Evolutionary conservation across 1,140 invertebrate genomes (phyloP).

Genomic region (Zaprionus taronus): DNA sequence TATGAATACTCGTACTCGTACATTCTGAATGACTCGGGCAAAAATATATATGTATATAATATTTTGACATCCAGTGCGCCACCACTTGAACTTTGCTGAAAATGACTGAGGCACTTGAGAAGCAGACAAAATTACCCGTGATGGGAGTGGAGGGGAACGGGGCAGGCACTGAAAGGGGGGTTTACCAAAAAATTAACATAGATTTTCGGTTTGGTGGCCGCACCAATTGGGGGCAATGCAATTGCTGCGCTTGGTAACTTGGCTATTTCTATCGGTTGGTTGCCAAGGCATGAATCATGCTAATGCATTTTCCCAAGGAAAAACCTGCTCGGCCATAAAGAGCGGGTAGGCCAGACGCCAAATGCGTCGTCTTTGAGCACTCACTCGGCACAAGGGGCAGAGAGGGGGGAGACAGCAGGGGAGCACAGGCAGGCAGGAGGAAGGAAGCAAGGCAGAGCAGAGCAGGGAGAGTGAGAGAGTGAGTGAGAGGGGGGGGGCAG

Average conservation of each 20-base stretch:
- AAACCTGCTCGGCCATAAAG: constrained; percentile 64
- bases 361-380: constrained; percentile 56
- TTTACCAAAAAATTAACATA: constrained; percentile 51
- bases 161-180: no score
- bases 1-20: background rate
- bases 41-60: constrained; percentile 14
- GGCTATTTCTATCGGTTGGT: constrained; percentile 19
- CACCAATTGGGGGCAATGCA: constrained; percentile 62
- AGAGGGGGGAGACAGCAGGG: no score
- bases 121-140: background rate
- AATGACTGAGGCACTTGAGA: constrained; percentile 57
- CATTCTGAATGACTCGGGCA: constrained; percentile 3
- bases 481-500: background rate
- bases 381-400: background rate
- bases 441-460: background rate
- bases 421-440: background rate
- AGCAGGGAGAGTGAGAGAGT: no score
- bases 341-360: constrained; percentile 53
- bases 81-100: constrained; percentile 50
- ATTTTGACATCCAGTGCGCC: constrained; percentile 27
- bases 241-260: constrained; percentile 28
- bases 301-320: constrained; percentile 77
- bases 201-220: constrained; percentile 51
- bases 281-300: constrained; percentile 60
- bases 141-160: background rate